Base-by-base conservation (phyloP, 2,113 vertebrate genomes). In the Carettochelys insculpta region DNA sequence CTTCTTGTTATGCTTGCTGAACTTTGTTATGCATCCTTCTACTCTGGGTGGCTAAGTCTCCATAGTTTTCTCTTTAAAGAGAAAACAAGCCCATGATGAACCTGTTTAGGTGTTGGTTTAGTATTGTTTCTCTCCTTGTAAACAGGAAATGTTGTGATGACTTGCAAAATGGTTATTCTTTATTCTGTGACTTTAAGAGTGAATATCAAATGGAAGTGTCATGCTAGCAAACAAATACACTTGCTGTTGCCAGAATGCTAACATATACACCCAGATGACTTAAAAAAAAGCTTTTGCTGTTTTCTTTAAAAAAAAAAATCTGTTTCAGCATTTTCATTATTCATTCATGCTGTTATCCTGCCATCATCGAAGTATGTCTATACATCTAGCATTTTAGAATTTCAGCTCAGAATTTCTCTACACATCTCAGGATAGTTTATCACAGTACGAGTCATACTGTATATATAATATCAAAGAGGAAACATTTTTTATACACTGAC, bases 61-160 rank as follows among this genome's bases (percentile, higher is more conserved):
- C 51, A 43, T 31, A 51, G 78, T 78, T 24, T 41, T 45, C 68
- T 85, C n/a, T n/a, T 88, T 80, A 38, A 88, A 92, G 89, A 82
- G 73, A 87, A 71, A 89, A 87, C 31, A 87, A 89, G 75, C 29
- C 51, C 65, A 79, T 86, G 77, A 56, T 83, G 91, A 94, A 68
- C 65, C 91, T 86, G 77, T 34, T 88, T 58, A 80, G 93, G 75
- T 76, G 50, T 38, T 80, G 83, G 45, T 78, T 51, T 88, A 54
- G 45, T 54, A 27, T 87, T 92, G 52, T 90, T 90, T 93, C 73
- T 73, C 41, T 77, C 84, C 77, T 56, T 48, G n/a, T 50, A 90
- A 91, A n/a, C n/a, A n/a, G 93, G 88, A 95, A 93, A 83, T 87
- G 51, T 61, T 77, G 85, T 94, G 71, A 94, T 91, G 61, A 51